phyloP scores from a whole-genome alignment of 2,888 invertebrate genomes.

The Bellardia pandia region DNA sequence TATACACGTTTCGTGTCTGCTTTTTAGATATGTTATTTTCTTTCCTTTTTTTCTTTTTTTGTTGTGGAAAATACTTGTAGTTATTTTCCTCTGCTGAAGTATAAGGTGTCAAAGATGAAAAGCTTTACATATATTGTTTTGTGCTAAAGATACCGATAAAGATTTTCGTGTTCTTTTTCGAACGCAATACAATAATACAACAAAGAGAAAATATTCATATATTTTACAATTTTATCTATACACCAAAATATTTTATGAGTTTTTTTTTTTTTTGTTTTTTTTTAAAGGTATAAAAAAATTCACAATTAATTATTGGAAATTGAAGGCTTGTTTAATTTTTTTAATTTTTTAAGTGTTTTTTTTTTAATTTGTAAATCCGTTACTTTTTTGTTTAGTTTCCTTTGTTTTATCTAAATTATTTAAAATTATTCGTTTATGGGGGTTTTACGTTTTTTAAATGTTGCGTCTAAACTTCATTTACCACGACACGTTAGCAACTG shows the following conservation, averaged over 20 bases:
- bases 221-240: constrained; percentile 54
- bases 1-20: constrained; percentile 8
- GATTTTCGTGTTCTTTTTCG: constrained; percentile 23
- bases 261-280: neutral
- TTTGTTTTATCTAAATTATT: constrained; percentile 19
- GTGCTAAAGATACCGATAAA: neutral
- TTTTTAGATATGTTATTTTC: neutral
- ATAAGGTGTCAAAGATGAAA: constrained; percentile 47
- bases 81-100: constrained; percentile 4
- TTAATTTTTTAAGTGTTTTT: constrained; percentile 15
- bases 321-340: neutral
- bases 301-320: too few relatives aligned
- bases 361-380: constrained; percentile 20
- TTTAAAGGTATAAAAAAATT: neutral
- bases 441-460: constrained; percentile 2
- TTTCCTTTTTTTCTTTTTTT: neutral
- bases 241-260: neutral
- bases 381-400: constrained; percentile 19
- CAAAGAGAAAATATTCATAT: neutral
- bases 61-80: neutral
- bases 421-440: constrained; percentile 41
- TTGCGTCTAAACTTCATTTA: constrained; percentile 64
- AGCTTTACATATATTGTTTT: constrained; percentile 49
- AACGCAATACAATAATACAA: constrained; percentile 6
- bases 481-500: constrained; percentile 71